Evolutionary conservation across 2,113 vertebrate genomes (phyloP).

Genomic region (Sapayoa aenigma): DNA sequence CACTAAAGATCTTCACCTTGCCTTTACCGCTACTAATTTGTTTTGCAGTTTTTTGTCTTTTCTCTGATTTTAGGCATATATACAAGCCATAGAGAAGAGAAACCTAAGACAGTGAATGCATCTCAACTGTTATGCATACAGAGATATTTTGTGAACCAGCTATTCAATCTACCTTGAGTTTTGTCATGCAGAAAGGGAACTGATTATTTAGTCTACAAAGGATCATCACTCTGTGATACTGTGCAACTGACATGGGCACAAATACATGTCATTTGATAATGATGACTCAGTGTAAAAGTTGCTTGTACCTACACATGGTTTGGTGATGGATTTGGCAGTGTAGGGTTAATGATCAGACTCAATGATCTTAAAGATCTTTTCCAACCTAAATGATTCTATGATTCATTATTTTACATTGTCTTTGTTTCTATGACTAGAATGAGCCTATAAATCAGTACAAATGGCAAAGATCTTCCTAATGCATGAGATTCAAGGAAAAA

Average conservation of each 20-base stretch:
- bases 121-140: not conserved
- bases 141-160: not conserved
- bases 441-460: not conserved
- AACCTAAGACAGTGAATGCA: not conserved
- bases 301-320: not conserved
- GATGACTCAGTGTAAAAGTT: not conserved
- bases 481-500: not conserved
- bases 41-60: too few species aligned
- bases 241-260: not conserved
- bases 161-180: not conserved
- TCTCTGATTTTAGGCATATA: too few species aligned
- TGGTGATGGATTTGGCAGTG: not conserved
- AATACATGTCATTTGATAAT: not conserved
- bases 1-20: too few species aligned
- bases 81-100: not conserved
- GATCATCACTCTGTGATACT: not conserved
- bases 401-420: not conserved
- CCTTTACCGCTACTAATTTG: too few species aligned
- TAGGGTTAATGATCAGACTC: not conserved
- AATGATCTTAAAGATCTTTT: not conserved
- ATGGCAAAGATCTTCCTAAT: not conserved
- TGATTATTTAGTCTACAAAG: not conserved
- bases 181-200: not conserved
- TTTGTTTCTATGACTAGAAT: not conserved
- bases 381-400: not conserved